Conservation (phyloP, 1,140 invertebrate genomes). For the Nasonia vitripennis region DNA sequence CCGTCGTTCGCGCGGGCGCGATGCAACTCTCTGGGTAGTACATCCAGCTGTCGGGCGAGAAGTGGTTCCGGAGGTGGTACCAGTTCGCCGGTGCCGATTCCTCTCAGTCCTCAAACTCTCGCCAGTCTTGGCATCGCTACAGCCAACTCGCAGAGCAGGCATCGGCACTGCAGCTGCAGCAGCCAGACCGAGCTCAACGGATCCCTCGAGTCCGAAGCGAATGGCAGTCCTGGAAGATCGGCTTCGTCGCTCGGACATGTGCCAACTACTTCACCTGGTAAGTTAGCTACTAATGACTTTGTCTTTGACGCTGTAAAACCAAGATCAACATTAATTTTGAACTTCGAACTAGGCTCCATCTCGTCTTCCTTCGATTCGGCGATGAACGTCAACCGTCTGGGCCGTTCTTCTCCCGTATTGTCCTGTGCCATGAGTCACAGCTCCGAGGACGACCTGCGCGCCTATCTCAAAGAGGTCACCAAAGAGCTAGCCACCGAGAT, state of each 20-base stretch:
- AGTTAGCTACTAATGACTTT: neutral
- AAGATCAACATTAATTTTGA: neutral
- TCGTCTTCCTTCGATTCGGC: slow-evolving; percentile 76
- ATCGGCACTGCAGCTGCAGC: slow-evolving; percentile 81
- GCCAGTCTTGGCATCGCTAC: slow-evolving; percentile 78
- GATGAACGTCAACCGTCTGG: slow-evolving; percentile 69
- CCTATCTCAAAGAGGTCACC: slow-evolving; percentile 85
- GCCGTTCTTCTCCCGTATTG: slow-evolving; percentile 78
- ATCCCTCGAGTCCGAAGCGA: slow-evolving; percentile 64
- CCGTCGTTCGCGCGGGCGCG: slow-evolving; percentile 60
- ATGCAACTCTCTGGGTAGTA: slow-evolving; percentile 71
- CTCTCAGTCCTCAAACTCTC: slow-evolving; percentile 79
- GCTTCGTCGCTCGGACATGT: slow-evolving; percentile 63
- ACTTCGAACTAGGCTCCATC: neutral
- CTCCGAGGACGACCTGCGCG: slow-evolving; percentile 80
- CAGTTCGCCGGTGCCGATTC: slow-evolving; percentile 68
- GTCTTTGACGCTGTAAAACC: neutral
- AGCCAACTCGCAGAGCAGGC: slow-evolving; percentile 62
- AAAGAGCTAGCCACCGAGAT: slow-evolving; percentile 87
- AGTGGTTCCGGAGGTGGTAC: slow-evolving; percentile 57
- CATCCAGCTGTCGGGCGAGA: slow-evolving; percentile 44
- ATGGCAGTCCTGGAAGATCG: slow-evolving; percentile 65
- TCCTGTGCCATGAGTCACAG: slow-evolving; percentile 76
- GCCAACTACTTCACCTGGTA: slow-evolving; percentile 54
- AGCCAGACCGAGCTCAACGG: slow-evolving; percentile 81